A percentile compares a stretch with the other conserved stretches of the same genome.
phyloP scores from a whole-genome alignment of 2,888 invertebrate genomes.

The Lycaena phlaeas region DNA sequence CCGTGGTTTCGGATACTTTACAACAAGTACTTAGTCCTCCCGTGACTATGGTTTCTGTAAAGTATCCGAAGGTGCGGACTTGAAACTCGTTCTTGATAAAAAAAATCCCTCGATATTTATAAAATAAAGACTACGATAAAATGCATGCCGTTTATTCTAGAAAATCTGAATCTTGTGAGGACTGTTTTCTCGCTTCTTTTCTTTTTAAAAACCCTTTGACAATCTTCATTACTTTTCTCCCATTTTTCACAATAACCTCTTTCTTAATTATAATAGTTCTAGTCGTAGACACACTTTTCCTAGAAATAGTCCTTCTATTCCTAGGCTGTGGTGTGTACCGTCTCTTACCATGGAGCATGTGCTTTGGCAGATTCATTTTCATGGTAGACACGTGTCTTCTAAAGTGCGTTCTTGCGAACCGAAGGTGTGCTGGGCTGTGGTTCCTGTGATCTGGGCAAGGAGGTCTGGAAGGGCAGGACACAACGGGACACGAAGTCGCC shows the following conservation, averaged over 20 bases:
- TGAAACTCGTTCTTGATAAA: too few species aligned
- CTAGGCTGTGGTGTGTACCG: conserved; percentile 26
- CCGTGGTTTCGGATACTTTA: too few species aligned
- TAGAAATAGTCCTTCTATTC: conserved; percentile 12
- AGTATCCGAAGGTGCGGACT: too few species aligned
- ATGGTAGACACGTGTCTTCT: too few species aligned
- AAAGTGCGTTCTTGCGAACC: conserved; percentile 1
- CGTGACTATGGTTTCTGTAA: too few species aligned
- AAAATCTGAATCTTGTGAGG: conserved; percentile 25
- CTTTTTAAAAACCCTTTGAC: conserved; percentile 25
- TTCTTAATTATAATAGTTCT: conserved; percentile 26
- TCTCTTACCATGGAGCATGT: conserved; percentile 28
- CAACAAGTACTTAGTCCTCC: too few species aligned
- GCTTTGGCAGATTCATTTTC: conserved; percentile 19
- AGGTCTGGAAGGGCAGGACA: conserved; percentile 24
- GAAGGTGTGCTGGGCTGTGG: too few species aligned
- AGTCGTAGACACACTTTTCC: conserved; percentile 2
- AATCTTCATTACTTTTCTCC: conserved; percentile 29
- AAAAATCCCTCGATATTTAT: too few species aligned
- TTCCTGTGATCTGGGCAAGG: conserved; percentile 28
- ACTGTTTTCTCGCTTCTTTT: conserved; percentile 8
- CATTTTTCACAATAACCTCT: conserved; percentile 27
- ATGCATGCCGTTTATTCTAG: conserved; percentile 22
- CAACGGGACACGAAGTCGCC: too few species aligned
- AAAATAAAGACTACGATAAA: neutral